Evolutionary conservation across 2,797 vertebrate species (phyloP).

Genomic region (Clarias laeviceps): DNA sequence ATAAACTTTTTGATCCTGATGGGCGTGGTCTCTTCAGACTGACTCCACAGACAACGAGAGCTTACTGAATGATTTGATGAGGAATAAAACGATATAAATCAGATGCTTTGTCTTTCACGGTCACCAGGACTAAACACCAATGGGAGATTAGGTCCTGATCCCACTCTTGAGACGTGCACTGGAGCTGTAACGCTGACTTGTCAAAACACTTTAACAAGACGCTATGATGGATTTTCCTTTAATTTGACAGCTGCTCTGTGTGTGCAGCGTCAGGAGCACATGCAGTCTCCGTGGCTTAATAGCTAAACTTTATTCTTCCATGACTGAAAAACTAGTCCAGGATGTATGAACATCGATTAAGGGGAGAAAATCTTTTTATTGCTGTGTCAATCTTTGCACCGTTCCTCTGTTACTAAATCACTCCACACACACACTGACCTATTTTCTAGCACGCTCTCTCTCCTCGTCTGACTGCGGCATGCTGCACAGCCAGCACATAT

Average conservation of each 20-base stretch:
- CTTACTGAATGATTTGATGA: neutral
- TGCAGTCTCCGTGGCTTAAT: neutral
- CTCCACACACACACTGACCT: slow-evolving; percentile 67
- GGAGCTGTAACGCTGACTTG: neutral
- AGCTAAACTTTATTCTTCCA: neutral
- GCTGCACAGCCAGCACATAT: slow-evolving; percentile 13
- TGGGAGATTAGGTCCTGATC: neutral
- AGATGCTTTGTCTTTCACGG: neutral
- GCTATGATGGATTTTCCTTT: neutral
- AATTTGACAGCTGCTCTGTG: neutral
- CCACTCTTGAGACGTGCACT: neutral
- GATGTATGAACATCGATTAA: neutral
- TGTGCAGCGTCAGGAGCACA: neutral
- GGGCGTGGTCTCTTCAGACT: neutral
- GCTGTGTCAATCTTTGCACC: neutral
- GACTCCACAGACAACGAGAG: neutral
- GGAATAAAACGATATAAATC: neutral
- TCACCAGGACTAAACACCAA: neutral
- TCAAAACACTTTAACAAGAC: neutral
- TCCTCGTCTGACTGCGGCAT: slow-evolving; percentile 52
- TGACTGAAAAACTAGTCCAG: neutral
- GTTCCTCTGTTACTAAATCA: slow-evolving; percentile 10
- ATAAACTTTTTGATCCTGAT: neutral
- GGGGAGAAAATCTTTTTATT: neutral
- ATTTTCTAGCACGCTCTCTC: slow-evolving; percentile 65